Percentiles rank a stretch among this genome's conserved stretches.
phyloP scores from a whole-genome alignment of 2,113 vertebrate genomes.

The Haemorhous mexicanus region DNA sequence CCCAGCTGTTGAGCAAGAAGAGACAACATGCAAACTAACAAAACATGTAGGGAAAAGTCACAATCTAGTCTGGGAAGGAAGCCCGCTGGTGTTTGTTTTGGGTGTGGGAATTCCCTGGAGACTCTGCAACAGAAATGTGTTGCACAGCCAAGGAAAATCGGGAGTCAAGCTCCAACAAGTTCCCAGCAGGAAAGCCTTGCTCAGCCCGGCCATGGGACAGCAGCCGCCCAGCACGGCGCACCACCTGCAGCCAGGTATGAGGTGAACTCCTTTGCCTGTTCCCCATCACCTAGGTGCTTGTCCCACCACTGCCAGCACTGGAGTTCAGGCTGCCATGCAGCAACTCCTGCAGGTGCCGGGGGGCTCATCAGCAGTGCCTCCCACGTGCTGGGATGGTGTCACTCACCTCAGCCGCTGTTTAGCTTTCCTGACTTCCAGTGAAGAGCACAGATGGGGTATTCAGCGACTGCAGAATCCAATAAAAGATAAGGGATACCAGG shows the following conservation, averaged over 20 bases:
- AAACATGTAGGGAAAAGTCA: not conserved
- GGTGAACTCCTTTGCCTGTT: not conserved
- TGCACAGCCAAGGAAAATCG: not conserved
- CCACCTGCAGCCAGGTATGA: accelerated
- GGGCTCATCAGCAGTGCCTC: not conserved
- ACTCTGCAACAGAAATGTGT: not conserved
- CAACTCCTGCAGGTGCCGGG: accelerated
- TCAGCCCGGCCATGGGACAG: accelerated
- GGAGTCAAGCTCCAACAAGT: not conserved
- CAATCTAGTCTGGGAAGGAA: not conserved
- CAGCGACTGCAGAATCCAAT: not conserved
- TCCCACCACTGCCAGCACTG: accelerated
- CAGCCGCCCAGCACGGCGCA: accelerated
- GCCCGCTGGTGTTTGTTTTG: not conserved
- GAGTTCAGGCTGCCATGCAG: not conserved
- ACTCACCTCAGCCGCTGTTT: not conserved
- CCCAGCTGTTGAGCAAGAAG: not conserved
- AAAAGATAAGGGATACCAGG: not conserved
- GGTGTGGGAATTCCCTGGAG: not conserved
- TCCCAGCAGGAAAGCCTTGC: not conserved
- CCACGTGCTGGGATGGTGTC: accelerated
- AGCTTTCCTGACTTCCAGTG: not conserved
- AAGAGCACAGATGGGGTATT: not conserved
- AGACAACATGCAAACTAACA: not conserved
- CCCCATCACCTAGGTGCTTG: not conserved